phyloP scores from a whole-genome alignment of 2,888 invertebrate genomes.

The Sturmia bella region DNA sequence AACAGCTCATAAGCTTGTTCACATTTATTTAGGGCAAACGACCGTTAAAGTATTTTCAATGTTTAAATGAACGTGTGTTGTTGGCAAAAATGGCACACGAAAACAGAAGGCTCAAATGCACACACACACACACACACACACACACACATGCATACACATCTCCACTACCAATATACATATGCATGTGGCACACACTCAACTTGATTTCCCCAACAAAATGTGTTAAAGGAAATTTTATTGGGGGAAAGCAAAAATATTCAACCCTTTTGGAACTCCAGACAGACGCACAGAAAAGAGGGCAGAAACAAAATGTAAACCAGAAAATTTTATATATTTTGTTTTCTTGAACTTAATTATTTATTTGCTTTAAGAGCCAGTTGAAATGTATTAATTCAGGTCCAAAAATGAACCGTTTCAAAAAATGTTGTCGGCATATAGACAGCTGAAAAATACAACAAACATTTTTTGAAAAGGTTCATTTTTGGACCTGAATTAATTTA shows the following conservation, averaged over 20 bases:
- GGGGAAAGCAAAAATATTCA: neutral
- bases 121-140: neutral
- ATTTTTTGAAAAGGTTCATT: no score
- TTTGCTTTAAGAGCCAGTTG: no score
- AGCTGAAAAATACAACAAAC: no score
- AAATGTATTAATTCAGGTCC: no score
- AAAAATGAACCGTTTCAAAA: no score
- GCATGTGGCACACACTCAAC: constrained; percentile 4
- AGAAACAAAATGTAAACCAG: no score
- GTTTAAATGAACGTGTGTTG: constrained; percentile 35
- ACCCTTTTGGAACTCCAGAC: neutral
- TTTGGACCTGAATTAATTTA: no score
- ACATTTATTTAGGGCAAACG: constrained; percentile 59
- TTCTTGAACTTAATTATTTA: no score
- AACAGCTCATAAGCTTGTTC: constrained; percentile 7
- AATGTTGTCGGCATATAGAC: no score
- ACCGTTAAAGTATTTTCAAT: constrained; percentile 56
- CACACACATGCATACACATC: neutral
- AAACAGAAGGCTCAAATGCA: neutral
- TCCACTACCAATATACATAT: neutral
- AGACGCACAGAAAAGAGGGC: no score
- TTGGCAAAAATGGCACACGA: constrained; percentile 37
- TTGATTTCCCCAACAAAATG: constrained; percentile 3
- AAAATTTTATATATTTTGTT: no score
- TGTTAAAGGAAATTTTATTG: constrained; percentile 1